Percentiles rank a stretch among this genome's conserved stretches.
These are phyloP conservation scores for Cephus spinipes DNA, from an alignment of 2,888 invertebrate species.

Conservation along the genomic window DNA sequence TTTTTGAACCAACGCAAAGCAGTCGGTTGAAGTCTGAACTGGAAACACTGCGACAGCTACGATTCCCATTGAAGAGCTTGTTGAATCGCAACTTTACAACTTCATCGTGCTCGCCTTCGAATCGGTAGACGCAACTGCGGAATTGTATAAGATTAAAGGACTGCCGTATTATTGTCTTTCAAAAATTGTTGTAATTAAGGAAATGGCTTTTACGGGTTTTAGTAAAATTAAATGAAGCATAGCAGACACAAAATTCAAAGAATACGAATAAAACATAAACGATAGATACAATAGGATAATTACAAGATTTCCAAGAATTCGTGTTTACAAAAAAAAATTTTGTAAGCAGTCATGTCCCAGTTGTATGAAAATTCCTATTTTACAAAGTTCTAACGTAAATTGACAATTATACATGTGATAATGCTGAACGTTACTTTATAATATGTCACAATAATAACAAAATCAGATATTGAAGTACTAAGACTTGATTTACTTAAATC, in stretches of 20 bases:
- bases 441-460: not conserved
- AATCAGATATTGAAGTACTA: not conserved
- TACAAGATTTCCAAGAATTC: not conserved
- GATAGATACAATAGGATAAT: not conserved
- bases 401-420: not conserved
- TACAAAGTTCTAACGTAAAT: not conserved
- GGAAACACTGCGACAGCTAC: constrained; percentile 61
- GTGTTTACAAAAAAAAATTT: not conserved
- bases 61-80: constrained; percentile 72
- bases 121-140: constrained; percentile 85
- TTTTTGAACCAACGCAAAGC: constrained; percentile 58
- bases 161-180: not conserved
- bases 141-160: constrained; percentile 11
- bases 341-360: not conserved
- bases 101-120: constrained; percentile 87
- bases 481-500: not conserved
- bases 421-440: not conserved
- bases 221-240: not conserved
- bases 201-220: not conserved
- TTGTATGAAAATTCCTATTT: not conserved
- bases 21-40: constrained; percentile 60
- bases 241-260: not conserved
- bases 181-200: not conserved
- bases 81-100: constrained; percentile 82
- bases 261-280: not conserved